phyloP scores from a whole-genome alignment of 2,888 invertebrate genomes.

The Lucinisca nassula region DNA sequence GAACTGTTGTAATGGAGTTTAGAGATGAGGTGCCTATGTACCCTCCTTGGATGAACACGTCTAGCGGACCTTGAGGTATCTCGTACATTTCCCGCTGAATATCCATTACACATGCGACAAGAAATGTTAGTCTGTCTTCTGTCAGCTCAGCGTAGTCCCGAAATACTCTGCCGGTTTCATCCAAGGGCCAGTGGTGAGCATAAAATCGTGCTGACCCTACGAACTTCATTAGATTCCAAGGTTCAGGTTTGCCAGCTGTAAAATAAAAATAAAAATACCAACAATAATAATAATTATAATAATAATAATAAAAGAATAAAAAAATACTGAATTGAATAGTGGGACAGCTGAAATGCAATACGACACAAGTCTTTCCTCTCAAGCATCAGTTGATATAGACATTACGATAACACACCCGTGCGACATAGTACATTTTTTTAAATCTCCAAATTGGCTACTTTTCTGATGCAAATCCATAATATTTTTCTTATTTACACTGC shows the following conservation, averaged over 20 bases:
- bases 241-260: conserved; percentile 65
- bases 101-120: conserved; percentile 70
- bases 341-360: no score
- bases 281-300: no score
- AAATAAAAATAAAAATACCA: background rate
- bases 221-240: conserved; percentile 72
- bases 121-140: conserved; percentile 69
- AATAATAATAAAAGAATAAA: no score
- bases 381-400: no score
- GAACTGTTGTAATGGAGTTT: conserved; percentile 67
- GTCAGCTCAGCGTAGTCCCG: conserved; percentile 74
- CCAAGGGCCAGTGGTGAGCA: conserved; percentile 70
- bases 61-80: conserved; percentile 68
- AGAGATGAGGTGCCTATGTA: conserved; percentile 75
- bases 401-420: no score
- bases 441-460: no score
- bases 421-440: no score
- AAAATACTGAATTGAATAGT: no score
- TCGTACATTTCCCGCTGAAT: conserved; percentile 69
- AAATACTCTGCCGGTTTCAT: conserved; percentile 69
- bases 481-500: no score
- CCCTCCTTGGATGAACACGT: conserved; percentile 68
- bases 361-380: no score
- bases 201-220: conserved; percentile 69
- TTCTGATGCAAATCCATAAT: no score